Evolutionary conservation across 2,113 vertebrate genomes (phyloP), one percentile per base, ranked within the genome.

Genomic region (Anarhynchus alexandrinus): DNA sequence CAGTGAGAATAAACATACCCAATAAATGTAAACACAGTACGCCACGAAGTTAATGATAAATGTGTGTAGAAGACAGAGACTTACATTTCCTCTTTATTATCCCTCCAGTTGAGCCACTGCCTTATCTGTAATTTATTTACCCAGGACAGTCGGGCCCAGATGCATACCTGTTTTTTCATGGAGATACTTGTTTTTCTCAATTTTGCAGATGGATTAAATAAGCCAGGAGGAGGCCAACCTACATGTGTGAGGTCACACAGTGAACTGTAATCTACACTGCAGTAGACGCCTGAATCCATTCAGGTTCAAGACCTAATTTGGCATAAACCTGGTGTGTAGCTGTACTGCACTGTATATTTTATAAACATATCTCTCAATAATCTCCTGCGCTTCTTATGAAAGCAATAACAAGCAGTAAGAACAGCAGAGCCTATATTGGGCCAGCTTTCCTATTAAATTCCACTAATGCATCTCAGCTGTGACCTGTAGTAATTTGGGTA

Each of bases 301-400:
- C 83, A 80, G 58, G 84, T 87, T 95, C 93, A 93, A 55, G 87
- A 94, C 71, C 82, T 93, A 82, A 91, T 95, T 77, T 95, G 74
- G 81, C 42, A 88, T 55, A 85, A 94, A 76, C 29, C 25, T 90
- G 66, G 38, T 73, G n/a, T n/a, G 73, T 69, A 69, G 95, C 83
- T 85, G 30, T 72, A 84, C 49, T 72, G 69, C 32, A 72, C 40
- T 78, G 58, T 73, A 4, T 58, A 74, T 72, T 93, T 94, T 65
- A 96, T 94, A 96, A 93, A 54, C 36, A 47, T 42, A 21, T 67
- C 54, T 86, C 93, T 89, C 88, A 84, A 47, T 92, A 94, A 86
- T 79, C 77, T 92, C 80, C 67, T 12, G 42, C 81, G 38, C 59
- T 90, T 67, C 76, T 93, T 55, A 86, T 57, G 69, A 94, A 89